Base-by-base conservation (phyloP, 2,113 vertebrate species). In the Calypte anna region DNA sequence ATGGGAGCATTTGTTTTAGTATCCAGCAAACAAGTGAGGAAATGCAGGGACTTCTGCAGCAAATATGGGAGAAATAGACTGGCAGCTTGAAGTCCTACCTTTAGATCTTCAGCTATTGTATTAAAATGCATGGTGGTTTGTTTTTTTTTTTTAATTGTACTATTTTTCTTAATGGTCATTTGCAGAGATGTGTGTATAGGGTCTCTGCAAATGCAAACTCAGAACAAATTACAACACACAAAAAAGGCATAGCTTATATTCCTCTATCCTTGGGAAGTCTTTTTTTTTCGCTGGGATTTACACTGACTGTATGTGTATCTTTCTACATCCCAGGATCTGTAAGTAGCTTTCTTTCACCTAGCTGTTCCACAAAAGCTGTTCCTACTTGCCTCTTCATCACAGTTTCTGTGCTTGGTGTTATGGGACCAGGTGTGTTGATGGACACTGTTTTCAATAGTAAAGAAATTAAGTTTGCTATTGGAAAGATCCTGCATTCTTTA, bases 391-490 rank as follows among this genome's bases (percentile, higher is more conserved):
- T 92, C 83, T 67, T 96, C 74, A 43, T 82, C 4, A 4, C 46
- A 55, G 33, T 82, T 27, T 59, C 86, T 68, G 64, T 81, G 17
- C 76, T 90, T 74, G 33, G 15, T 14, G 15, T 70, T 55, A 82
- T 58, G 77, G 43, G 36, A 21, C 33, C 31, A 43, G 30, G 17
- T 76, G 3, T 95, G 54, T 75, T 88, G 77, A 92, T 82, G 82
- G 76, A n/a, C 55, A 74, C 44, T 95, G 80, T 89, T 96, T 78
- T 96, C 67, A 96, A 86, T 88, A 68, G 80, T 88, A 94, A 94
- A 84, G 22, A 93, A 97, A 96, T 96, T 86, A 94, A 81, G 28
- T 86, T 82, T 22, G 48, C 18, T 8, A 10, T 67, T 96, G 81
- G 82, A 96, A 97, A 91, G n/a, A 62, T 43, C 40, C 6, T 50